Conservation (phyloP, 2,888 invertebrate species). For the Limenitis camilla region DNA sequence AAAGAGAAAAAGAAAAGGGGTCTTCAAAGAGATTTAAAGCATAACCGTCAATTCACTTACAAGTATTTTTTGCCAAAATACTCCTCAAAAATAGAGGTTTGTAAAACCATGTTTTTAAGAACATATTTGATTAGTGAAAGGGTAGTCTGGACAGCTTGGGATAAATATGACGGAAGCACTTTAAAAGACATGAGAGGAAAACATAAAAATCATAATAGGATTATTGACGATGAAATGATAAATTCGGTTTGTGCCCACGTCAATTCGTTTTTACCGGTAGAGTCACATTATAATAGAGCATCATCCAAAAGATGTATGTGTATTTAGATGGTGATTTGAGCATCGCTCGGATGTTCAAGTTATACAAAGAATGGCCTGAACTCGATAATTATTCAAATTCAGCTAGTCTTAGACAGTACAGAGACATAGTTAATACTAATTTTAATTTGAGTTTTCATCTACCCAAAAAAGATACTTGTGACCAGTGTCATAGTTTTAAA, state of each 20-base stretch:
- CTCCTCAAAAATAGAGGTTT: constrained; percentile 8
- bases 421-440: constrained; percentile 18
- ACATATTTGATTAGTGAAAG: constrained; percentile 5
- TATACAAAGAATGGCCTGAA: constrained; percentile 22
- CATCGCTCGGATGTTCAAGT: constrained; percentile 18
- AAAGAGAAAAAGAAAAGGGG: background rate
- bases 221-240: constrained; percentile 10
- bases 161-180: constrained; percentile 11
- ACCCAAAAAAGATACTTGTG: background rate
- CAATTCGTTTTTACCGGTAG: constrained; percentile 13
- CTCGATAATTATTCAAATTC: constrained; percentile 9
- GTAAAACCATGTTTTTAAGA: constrained; percentile 12
- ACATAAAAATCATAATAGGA: constrained; percentile 10
- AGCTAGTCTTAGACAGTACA: constrained; percentile 11
- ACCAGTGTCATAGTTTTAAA: background rate
- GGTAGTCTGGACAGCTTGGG: background rate
- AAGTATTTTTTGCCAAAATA: too few relatives aligned
- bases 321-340: constrained; percentile 19
- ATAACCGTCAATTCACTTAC: too few relatives aligned
- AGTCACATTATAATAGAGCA: constrained; percentile 16
- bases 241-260: constrained; percentile 15
- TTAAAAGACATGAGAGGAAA: constrained; percentile 7
- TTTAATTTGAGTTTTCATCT: constrained; percentile 15
- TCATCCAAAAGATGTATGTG: constrained; percentile 15
- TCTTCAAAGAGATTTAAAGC: too few relatives aligned